Evolutionary conservation across 1,140 invertebrate genomes (phyloP).

Genomic region (Samia ricini): DNA sequence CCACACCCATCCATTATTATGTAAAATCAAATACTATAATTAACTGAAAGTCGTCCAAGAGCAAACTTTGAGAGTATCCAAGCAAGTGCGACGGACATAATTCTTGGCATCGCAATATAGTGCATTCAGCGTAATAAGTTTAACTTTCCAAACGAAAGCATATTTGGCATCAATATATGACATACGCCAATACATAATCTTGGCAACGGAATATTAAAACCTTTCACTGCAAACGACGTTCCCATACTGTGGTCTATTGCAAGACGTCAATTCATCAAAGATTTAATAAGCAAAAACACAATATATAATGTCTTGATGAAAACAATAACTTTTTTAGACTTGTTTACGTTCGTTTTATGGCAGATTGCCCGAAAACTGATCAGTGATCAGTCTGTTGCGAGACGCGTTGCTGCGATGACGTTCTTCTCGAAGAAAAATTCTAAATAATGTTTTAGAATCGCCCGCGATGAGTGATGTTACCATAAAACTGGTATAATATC

Average conservation of each 20-base stretch:
- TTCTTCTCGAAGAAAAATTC: neutral
- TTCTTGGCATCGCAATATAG: neutral
- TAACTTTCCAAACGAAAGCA: neutral
- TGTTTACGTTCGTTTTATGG: conserved; percentile 10
- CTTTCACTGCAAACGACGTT: neutral
- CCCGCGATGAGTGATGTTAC: neutral
- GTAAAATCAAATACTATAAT: neutral
- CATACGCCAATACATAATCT: neutral
- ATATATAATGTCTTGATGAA: neutral
- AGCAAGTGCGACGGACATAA: neutral
- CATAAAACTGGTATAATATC: neutral
- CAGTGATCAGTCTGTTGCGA: neutral
- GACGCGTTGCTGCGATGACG: neutral
- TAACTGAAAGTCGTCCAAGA: neutral
- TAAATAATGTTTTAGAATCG: conserved; percentile 1
- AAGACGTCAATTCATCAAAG: neutral
- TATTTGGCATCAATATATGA: neutral
- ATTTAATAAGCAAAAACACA: neutral
- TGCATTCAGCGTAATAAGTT: neutral
- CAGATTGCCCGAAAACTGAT: conserved; percentile 3
- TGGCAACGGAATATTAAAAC: neutral
- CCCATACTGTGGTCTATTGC: neutral
- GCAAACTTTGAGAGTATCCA: neutral
- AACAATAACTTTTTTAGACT: neutral
- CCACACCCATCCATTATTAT: neutral